Base-by-base conservation (phyloP, 2,797 vertebrate genomes). In the Octomys mimax region DNA sequence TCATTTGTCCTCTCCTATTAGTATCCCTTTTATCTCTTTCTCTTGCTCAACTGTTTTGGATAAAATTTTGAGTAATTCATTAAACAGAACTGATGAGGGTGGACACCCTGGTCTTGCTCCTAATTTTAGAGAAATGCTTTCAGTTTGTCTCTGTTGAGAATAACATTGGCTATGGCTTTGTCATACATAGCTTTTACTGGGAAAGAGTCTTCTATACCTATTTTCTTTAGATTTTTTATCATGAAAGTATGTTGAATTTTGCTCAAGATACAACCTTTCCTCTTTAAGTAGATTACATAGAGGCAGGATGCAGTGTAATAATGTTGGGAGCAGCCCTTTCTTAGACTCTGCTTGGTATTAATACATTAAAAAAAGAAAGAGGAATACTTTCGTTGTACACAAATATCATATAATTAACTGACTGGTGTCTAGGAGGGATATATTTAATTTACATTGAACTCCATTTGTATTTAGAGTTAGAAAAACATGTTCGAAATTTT, bases 401-500 rank as follows among this genome's bases (percentile, higher is more conserved):
- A 94, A n/a, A 36, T 68, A 57, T 36, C 31, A 78, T 18, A 42
- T 49, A 57, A 88, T 81, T 80, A 89, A 91, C 7, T 71, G 13
- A 12, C 36, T 89, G 13, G 21, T 36, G 64, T 31, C 86, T 92
- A 71, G 33, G 59, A 71, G 36, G 11, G 83, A 70, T 36, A 62
- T 1, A 46, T 57, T 62, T 33, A 81, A 28, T 61, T 61, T 61
- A 85, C 2, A 77, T 31, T 73, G 59, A 83, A 59, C 10, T 88
- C 46, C 13, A 92, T 10, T 36, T 78, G 18, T 31, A 11, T 66
- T 71, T 90, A 77, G 26, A 88, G 11, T 85, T 94, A 66, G 46
- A 87, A 94, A 87, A 94, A 1, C 59, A 71, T 82, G 21, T 54
- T 64, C 36, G 89, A 95, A 70, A 9, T 59, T 87, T 90, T 73